These are phyloP conservation scores for Peromyscus californicus DNA, from an alignment of 2,113 vertebrate genomes.

Conservation along the genomic window DNA sequence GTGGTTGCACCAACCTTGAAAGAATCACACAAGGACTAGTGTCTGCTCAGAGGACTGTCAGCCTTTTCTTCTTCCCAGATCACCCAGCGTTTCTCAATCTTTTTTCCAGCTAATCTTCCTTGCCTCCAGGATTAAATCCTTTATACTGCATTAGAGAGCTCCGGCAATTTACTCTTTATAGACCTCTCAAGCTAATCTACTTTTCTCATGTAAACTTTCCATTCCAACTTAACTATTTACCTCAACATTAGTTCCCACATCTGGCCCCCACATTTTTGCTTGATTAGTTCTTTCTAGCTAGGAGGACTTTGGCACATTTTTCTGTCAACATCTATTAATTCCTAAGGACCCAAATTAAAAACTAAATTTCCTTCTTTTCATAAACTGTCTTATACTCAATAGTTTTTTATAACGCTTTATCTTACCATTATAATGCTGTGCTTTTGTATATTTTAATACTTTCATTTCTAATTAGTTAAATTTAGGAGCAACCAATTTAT, in stretches of 20 bases:
- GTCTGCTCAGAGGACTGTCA: background rate
- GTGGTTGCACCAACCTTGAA: background rate
- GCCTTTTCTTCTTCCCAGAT: background rate
- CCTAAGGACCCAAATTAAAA: background rate
- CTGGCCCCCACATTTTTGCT: background rate
- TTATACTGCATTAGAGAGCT: background rate
- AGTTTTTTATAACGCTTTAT: background rate
- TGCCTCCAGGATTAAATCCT: constrained; percentile 43
- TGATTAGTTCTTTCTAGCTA: background rate
- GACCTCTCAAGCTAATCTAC: background rate
- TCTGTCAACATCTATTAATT: background rate
- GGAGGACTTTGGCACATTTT: background rate
- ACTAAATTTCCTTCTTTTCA: background rate
- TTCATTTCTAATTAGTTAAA: background rate
- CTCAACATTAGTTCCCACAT: background rate
- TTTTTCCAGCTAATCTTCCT: constrained; percentile 5
- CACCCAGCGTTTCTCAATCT: background rate
- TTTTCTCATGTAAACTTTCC: constrained; percentile 27
- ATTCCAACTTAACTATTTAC: background rate
- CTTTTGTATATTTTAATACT: background rate
- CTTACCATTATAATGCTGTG: background rate
- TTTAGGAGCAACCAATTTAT: background rate
- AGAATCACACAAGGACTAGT: background rate
- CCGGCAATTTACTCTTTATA: background rate
- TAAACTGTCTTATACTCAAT: background rate